Conservation (phyloP, 2,797 vertebrate genomes). For the Muscicapa comitata region DNA sequence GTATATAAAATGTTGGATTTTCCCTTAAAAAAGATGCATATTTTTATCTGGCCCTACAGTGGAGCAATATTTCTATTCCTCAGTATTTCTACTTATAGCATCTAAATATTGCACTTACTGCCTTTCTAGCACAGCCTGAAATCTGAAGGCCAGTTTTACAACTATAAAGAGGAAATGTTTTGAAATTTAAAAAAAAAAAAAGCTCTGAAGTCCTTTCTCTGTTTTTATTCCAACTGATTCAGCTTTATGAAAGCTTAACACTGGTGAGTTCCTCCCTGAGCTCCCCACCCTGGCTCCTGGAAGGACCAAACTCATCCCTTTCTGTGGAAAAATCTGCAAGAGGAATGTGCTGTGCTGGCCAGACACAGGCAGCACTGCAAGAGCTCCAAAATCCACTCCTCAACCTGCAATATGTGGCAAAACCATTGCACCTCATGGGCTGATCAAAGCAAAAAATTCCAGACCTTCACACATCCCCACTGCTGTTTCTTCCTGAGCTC, state of each 20-base stretch:
- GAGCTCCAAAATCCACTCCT: not conserved
- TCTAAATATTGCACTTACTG: not conserved
- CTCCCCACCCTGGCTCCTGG: accelerated
- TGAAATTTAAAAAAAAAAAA: not conserved
- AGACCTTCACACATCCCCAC: accelerated
- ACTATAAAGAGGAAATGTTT: not conserved
- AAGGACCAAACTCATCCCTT: not conserved
- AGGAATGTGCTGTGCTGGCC: not conserved
- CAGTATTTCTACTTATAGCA: not conserved
- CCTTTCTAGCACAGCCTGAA: not conserved
- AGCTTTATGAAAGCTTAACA: not conserved
- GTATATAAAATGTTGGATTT: not conserved
- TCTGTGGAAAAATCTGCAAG: not conserved
- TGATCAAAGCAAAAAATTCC: not conserved
- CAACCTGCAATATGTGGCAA: accelerated
- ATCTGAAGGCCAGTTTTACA: not conserved
- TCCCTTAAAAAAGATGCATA: not conserved
- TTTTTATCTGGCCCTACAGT: not conserved
- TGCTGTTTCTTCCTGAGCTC: not conserved
- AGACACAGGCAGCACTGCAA: not conserved
- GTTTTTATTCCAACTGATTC: not conserved
- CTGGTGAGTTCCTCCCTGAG: not conserved
- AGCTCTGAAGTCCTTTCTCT: not conserved
- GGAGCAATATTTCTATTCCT: not conserved
- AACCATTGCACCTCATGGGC: not conserved